Evolutionary conservation across 2,888 invertebrate genomes (phyloP).

Genomic region (Caenorhabditis auriculariae): DNA sequence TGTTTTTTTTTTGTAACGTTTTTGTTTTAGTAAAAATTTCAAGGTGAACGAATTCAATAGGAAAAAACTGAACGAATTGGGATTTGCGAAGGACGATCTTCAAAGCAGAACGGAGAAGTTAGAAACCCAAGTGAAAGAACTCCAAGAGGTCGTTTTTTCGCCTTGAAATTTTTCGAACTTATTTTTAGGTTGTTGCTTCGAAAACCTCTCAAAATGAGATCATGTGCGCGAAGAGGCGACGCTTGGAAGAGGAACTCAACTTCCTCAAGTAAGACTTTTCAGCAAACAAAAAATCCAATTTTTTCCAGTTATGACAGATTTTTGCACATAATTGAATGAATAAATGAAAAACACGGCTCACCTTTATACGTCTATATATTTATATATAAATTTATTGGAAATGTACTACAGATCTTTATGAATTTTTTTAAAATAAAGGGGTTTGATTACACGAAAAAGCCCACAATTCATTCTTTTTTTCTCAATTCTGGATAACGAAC

Average conservation of each 20-base stretch:
- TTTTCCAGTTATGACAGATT: too few species aligned
- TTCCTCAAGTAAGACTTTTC: too few species aligned
- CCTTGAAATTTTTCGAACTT: not conserved
- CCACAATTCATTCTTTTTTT: not conserved
- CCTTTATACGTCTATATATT: too few species aligned
- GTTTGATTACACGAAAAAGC: conserved; percentile 3
- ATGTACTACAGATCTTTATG: not conserved
- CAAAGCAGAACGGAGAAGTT: conserved; percentile 76
- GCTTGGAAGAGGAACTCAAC: conserved; percentile 70
- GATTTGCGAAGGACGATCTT: conserved; percentile 68
- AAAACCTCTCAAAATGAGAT: conserved; percentile 93
- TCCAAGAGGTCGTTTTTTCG: conserved; percentile 76
- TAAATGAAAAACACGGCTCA: too few species aligned
- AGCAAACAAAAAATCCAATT: too few species aligned
- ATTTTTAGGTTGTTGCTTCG: conserved; percentile 82
- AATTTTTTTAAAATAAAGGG: conserved; percentile 23
- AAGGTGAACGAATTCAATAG: conserved; percentile 10
- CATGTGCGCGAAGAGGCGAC: conserved; percentile 91
- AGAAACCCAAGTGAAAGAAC: conserved; percentile 90
- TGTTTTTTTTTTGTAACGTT: too few species aligned
- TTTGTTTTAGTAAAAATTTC: too few species aligned
- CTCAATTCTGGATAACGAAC: conserved; percentile 1
- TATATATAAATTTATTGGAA: conserved; percentile 1
- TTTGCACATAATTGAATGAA: too few species aligned
- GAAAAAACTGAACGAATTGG: conserved; percentile 19